Conservation (phyloP, 2,797 vertebrate species). For the Rhinophrynus dorsalis region DNA sequence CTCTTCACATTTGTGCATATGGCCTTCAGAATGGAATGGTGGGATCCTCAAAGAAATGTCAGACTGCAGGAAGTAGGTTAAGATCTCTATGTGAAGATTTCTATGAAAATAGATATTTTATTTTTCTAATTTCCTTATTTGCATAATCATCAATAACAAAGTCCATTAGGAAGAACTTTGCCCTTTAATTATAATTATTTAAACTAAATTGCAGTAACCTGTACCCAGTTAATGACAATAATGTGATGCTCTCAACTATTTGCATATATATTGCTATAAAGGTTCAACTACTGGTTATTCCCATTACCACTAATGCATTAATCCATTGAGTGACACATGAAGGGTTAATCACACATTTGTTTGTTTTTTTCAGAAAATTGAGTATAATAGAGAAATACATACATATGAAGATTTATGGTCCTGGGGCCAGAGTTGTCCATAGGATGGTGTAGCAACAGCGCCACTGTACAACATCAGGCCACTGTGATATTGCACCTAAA, state of each 20-base stretch:
- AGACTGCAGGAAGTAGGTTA: neutral
- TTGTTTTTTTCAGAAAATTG: too few relatives aligned
- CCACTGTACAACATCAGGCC: too few relatives aligned
- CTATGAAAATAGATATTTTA: neutral
- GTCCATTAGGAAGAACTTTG: neutral
- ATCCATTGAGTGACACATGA: too few relatives aligned
- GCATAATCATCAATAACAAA: constrained; percentile 4
- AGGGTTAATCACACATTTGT: too few relatives aligned
- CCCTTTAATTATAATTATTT: neutral
- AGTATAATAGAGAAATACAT: too few relatives aligned
- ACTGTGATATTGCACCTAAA: too few relatives aligned
- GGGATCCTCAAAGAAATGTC: neutral
- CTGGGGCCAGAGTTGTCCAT: too few relatives aligned
- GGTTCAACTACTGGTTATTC: too few relatives aligned
- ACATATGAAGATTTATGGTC: too few relatives aligned
- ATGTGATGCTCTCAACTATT: neutral
- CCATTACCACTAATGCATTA: too few relatives aligned
- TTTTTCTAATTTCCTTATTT: constrained; percentile 27
- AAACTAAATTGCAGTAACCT: neutral
- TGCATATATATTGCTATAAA: neutral
- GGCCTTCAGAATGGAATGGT: neutral
- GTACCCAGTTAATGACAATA: neutral
- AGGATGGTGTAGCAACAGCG: too few relatives aligned
- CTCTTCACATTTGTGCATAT: too few relatives aligned
- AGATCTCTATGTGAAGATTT: constrained; percentile 4